Evolutionary conservation across 2,113 vertebrate genomes (phyloP), one percentile per base, ranked within the genome.

Genomic region (Delphinus delphis): DNA sequence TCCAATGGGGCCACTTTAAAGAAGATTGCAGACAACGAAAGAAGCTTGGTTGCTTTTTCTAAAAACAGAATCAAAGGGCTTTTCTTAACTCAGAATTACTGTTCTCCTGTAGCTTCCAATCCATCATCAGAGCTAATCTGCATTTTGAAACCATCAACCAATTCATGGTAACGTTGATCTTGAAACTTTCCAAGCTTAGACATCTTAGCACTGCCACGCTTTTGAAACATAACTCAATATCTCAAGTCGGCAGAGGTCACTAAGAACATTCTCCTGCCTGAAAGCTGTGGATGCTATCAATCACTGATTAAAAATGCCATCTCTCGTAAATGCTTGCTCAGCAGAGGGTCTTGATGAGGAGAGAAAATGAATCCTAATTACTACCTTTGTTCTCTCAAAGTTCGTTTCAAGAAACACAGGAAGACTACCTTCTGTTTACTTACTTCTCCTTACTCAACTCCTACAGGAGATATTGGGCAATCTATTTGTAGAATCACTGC

Each of bases 141-240:
- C 33, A 88, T 90, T 31, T 96, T 92, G 70, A 25, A 96, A 36
- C 88, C 89, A 88, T 92, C 96, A 97, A 97, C 92, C 62, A 76
- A 97, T 70, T 92, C 90, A 31, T 68, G 95, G 79, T 85, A 97
- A 95, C 82, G 58, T 53, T 58, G 95, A 71, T 97, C 70, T 89
- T 77, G 76, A 97, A 97, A 96, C 28, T 91, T 91, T 90, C 74
- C 85, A 76, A 79, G 25, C 80, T 93, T 96, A 95, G 97, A 97
- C 97, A 97, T 84, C 95, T 88, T 98, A 97, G 90, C 92, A 96
- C 20, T 60, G 58, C 97, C 92, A 98, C 92, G 97, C 85, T 97
- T 44, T 62, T 97, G 96, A 97, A 93, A 85, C 95, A 88, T 98
- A 98, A 98, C 97, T 98, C 97, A 98, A 95, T 95, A 95, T 82